Base-by-base conservation (phyloP, 1,140 invertebrate genomes). In the Drosophila sproati region DNA sequence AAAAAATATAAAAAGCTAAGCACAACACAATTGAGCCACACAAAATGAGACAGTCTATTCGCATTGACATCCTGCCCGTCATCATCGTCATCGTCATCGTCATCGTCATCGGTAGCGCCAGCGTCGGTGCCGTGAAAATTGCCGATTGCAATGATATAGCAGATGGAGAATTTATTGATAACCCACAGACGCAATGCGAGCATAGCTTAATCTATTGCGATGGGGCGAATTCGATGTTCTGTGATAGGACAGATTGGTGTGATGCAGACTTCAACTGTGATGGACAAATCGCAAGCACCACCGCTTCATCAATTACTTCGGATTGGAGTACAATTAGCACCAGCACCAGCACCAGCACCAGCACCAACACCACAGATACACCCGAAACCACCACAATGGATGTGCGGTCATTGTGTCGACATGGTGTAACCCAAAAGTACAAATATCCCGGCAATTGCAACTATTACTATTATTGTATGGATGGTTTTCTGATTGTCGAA, bases 371-470 rank as follows among this genome's bases (percentile, higher is more conserved):
- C 41, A 31, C 28, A 8, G 5, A 0, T 12, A 29, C 31, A 3
- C 35, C 41, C 20, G 1, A 0, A 61, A 8, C 41, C 12, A 43
- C 41, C 34, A 20, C 45, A 41, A 20, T 29, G 4, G 74, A 79
- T 48, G 63, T 85, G 4, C 74, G 70, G 31, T 45, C 64, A 4
- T 12, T 47, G n/a, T 88, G 85, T 45, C 77, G 35, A 5, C 73
- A 43, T 2, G 85, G 85, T 4, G 55, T 89, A 7, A 88, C 77
- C 8, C 35, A 45, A 5, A 88, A 87, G 50, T 87, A 78, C 28
- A 60, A 54, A 7, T 92, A 82, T 66, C 80, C 91, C 4, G 77
- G 79, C 12, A 92, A 92, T 34, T 91, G 91, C 45, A 92, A 92
- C 50, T 92, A 92, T 28, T 92, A 82, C 48, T 91, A 82, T 12